These are phyloP conservation scores for Halocynthia roretzi DNA, from an alignment of 23 tunicate genomes.

Conservation along the genomic window DNA sequence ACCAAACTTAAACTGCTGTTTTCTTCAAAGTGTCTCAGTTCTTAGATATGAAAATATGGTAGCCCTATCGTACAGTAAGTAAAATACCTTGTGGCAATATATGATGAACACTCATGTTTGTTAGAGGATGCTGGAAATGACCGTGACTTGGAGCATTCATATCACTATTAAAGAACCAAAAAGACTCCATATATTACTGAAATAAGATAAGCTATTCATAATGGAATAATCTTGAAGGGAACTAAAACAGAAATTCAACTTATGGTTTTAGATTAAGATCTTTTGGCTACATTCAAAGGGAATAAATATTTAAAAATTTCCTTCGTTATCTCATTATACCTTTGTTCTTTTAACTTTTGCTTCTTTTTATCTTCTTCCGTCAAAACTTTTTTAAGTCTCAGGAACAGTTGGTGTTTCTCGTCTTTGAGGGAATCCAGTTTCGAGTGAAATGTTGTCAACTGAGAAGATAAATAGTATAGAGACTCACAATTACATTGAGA, in stretches of 20 bases:
- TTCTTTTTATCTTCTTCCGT: conserved; percentile 69
- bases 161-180: conserved; percentile 17
- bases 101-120: conserved; percentile 34
- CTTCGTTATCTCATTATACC: conserved; percentile 9
- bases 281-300: too few species aligned
- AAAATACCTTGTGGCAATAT: conserved; percentile 40
- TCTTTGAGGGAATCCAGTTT: conserved; percentile 22
- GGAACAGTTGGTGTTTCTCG: conserved; percentile 82
- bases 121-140: conserved; percentile 36
- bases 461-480: neutral
- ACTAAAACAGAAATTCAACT: too few species aligned
- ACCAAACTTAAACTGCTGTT: too few species aligned
- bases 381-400: conserved; percentile 53
- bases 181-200: too few species aligned
- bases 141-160: neutral
- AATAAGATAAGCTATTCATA: too few species aligned
- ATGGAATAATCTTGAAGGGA: too few species aligned
- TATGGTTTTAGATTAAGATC: too few species aligned
- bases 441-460: conserved; percentile 36
- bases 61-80: too few species aligned
- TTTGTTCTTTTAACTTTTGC: conserved; percentile 56
- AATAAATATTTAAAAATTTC: too few species aligned
- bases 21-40: too few species aligned
- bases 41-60: too few species aligned
- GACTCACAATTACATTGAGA: neutral